Conservation (phyloP, 2,797 vertebrate species). For the Lithobates pipiens region DNA sequence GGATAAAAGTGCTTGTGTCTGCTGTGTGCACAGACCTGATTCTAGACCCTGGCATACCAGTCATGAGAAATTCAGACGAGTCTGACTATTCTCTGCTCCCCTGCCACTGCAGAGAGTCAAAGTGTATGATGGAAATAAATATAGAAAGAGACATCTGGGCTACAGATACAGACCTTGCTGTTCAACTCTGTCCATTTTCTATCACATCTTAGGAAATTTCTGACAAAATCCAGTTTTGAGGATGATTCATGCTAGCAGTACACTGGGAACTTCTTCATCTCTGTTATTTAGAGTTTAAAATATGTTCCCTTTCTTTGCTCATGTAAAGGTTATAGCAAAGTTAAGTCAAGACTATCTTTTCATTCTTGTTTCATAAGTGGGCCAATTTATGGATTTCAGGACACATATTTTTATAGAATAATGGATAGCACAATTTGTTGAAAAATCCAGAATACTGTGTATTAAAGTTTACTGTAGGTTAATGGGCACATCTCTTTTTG, state of each 20-base stretch:
- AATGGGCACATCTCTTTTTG: not conserved
- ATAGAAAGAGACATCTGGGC: slow-evolving; percentile 46
- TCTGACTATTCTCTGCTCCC: slow-evolving; percentile 53
- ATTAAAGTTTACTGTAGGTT: no score
- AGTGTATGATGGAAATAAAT: slow-evolving; percentile 66
- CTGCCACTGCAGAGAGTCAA: slow-evolving; percentile 59
- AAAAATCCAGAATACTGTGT: no score
- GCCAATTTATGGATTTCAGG: not conserved
- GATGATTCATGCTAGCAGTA: slow-evolving; percentile 14
- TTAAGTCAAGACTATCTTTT: not conserved
- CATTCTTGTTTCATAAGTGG: not conserved
- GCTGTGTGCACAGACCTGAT: slow-evolving; percentile 60
- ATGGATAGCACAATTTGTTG: not conserved
- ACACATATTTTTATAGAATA: not conserved
- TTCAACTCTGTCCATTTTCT: slow-evolving; percentile 52
- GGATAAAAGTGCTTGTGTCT: slow-evolving; percentile 64
- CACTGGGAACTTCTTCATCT: not conserved
- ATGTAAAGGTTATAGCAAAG: not conserved
- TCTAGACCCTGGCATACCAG: slow-evolving; percentile 61
- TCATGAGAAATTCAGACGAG: slow-evolving; percentile 66
- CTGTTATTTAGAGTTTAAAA: not conserved
- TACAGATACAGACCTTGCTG: not conserved
- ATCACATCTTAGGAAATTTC: slow-evolving; percentile 41
- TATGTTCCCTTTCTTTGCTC: not conserved
- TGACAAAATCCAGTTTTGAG: slow-evolving; percentile 39